Evolutionary conservation across 2,888 invertebrate species (phyloP), one percentile per base, ranked within the genome.

Genomic region (Congeria kusceri): DNA sequence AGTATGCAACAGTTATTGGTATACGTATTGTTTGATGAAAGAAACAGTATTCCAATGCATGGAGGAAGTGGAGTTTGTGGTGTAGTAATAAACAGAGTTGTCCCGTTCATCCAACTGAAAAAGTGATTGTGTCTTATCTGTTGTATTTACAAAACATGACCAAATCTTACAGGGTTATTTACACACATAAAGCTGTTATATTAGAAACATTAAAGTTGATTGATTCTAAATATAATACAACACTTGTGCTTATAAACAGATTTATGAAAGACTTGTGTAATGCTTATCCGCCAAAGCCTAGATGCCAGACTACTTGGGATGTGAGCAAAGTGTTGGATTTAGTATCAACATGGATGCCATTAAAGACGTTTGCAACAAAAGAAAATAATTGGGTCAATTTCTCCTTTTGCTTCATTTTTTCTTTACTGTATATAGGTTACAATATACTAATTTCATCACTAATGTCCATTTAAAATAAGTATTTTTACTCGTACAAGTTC

Each of bases 131-230:
- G 7, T 9, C 49, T 32, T 70, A 53, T 49, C 28, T 70, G n/a
- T 9, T 57, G 20, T 61, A 47, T 53, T 23, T 70, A 23, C 18
- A 49, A 2, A 46, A 39, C 9, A 27, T 28, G 4, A 47, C 5
- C 32, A 70, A 53, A 29, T 62, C 70, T 0, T 70, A 70, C 18
- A 29, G 32, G 47, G 61, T 61, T 9, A 62, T 61, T 49, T 53
- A 32, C 27, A 66, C 77, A 27, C 77, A 77, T 39, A 77, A 59
- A 57, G 39, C 65, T 13, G 53, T 65, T 53, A 44, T 76, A 11
- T 53, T 70, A 23, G 59, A 76, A 58, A 76, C 76, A n/a, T 70
- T 77, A 25, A 29, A 28, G 27, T 61, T 59, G 9, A 32, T 63
- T 20, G 49, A 62, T 44, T 13, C 4, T n/a, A 15, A 39, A n/a